Evolutionary conservation across 1,140 invertebrate species (phyloP).

Genomic region (Ips typographus): DNA sequence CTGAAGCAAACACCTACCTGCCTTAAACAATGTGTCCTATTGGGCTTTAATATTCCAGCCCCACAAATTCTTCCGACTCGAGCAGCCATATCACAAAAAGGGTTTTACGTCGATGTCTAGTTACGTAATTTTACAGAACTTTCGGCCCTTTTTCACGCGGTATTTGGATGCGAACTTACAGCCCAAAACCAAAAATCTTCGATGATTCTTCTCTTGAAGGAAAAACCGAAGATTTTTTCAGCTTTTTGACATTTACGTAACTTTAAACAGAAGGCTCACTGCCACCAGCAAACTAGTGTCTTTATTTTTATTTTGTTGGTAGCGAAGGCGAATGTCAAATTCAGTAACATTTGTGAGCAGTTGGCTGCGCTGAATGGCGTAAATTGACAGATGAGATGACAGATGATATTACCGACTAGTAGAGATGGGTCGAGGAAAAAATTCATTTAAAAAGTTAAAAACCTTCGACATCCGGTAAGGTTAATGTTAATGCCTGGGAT

Average conservation of each 20-base stretch:
- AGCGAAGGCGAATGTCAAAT: not conserved
- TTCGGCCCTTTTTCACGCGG: not conserved
- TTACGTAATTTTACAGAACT: slow-evolving; percentile 19
- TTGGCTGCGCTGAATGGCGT: too few relatives aligned
- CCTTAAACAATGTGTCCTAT: slow-evolving; percentile 54
- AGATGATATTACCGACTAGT: too few relatives aligned
- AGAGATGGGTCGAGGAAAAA: too few relatives aligned
- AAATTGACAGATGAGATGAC: too few relatives aligned
- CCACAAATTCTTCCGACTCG: slow-evolving; percentile 78
- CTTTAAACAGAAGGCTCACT: not conserved
- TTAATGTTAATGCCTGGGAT: too few relatives aligned
- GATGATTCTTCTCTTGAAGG: slow-evolving; percentile 33
- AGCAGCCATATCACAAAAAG: slow-evolving; percentile 70
- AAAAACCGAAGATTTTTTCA: slow-evolving; percentile 36
- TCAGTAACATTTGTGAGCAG: too few relatives aligned
- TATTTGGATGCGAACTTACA: not conserved
- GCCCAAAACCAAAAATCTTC: slow-evolving; percentile 32
- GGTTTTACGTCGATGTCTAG: not conserved
- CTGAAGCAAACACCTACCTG: slow-evolving; percentile 53
- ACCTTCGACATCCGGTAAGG: too few relatives aligned
- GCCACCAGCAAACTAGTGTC: not conserved
- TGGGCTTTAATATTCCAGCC: slow-evolving; percentile 70
- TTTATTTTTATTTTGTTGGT: slow-evolving; percentile 3
- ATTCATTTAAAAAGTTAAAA: too few relatives aligned
- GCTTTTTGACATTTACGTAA: slow-evolving; percentile 37